Base-by-base conservation (phyloP, 2,797 vertebrate genomes). In the Crenichthys baileyi region DNA sequence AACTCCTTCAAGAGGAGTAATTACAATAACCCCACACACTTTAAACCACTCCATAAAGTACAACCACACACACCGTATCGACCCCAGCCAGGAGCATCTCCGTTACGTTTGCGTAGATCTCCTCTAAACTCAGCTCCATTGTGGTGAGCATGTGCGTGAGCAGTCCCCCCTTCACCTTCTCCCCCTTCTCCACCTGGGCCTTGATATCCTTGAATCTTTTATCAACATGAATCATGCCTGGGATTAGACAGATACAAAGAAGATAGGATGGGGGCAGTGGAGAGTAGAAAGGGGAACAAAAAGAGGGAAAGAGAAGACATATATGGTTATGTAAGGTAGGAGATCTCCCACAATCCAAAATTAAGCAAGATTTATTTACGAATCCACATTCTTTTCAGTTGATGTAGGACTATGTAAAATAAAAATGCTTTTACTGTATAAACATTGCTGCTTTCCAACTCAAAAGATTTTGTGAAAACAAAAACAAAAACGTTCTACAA, bases 21-120 rank as follows among this genome's bases (percentile, higher is more conserved):
- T 68, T n/a, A 44, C 22, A 44, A 20, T 44, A 68, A 44, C 39
- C 39, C 18, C 9, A 67, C 61, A 39, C 31, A 20, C 22, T 55
- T 55, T 22, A 24, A 55, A 55, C 24, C 61, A 91, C 63, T 80
- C 41, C 41, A 16, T 31, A 36, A 26, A 24, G 29, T 3, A 60
- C 15, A 73, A 53, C 58, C 18, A 79, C 94, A 91, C 90, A 55
- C 78, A 94, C 97, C 87, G 97, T 98, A 91, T 99, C 97, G 0
- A 99, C 97, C 3, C 98, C 97, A 0, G 98, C 98, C 90, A 99
- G 94, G 7, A 99, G 96, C 97, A 99, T 97, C 94, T 99, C 98
- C 0, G 98, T 98, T 88, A 96, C 93, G 60, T 98, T 99, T 89
- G 98, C 98, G 0, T 97, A 98, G 88, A 99, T 96, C 83, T 98